A percentile compares a stretch with the other conserved stretches of the same genome.
Conservation (phyloP, 2,113 vertebrate genomes). For the Leiothrix lutea region DNA sequence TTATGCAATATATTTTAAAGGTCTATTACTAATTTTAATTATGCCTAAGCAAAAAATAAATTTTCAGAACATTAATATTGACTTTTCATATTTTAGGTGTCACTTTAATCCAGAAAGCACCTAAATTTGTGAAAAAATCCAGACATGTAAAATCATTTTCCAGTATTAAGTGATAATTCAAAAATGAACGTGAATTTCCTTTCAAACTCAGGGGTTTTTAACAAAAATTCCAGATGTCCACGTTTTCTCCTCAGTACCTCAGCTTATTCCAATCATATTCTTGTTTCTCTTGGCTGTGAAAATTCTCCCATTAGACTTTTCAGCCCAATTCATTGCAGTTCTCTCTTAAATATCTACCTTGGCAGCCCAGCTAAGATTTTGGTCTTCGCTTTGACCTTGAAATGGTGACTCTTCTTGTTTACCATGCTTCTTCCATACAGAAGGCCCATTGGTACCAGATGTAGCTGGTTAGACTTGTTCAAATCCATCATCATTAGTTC, state of each 20-base stretch:
- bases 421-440: not conserved
- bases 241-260: not conserved
- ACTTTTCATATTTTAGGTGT: not conserved
- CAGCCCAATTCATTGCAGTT: not conserved
- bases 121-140: not conserved
- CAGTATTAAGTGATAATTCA: not conserved
- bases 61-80: not conserved
- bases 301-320: not conserved
- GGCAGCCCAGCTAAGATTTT: not conserved
- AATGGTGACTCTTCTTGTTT: not conserved
- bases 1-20: not conserved
- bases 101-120: not conserved
- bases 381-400: not conserved
- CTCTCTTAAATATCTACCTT: not conserved
- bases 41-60: not conserved
- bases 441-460: not conserved
- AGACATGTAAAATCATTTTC: not conserved
- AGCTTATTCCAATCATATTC: not conserved
- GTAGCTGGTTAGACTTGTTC: not conserved
- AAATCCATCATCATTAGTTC: not conserved
- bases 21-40: not conserved
- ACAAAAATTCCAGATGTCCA: not conserved
- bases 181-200: not conserved
- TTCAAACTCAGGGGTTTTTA: not conserved
- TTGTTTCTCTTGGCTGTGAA: not conserved